Evolutionary conservation across 2,888 invertebrate genomes (phyloP).

Genomic region (Ectemnius continuus): DNA sequence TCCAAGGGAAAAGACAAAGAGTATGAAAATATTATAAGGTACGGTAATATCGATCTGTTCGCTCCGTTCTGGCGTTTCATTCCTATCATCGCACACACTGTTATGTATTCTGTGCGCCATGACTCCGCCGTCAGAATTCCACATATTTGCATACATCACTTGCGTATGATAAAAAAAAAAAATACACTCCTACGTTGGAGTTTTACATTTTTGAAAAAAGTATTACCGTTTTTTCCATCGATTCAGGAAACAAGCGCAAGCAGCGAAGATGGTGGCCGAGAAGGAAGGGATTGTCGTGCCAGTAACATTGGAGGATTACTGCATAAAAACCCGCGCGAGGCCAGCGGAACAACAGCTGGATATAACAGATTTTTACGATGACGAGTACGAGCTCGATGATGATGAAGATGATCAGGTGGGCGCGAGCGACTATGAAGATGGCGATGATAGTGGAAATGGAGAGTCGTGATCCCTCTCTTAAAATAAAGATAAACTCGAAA

Average conservation of each 20-base stretch:
- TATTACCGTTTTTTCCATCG: not conserved
- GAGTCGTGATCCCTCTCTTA: slow-evolving; percentile 87
- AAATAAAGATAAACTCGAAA: slow-evolving; percentile 45
- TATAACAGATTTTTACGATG: slow-evolving; percentile 97
- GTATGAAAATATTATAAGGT: slow-evolving; percentile 99
- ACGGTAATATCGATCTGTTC: slow-evolving; percentile 42
- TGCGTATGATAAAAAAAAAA: too few relatives aligned
- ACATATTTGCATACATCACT: too few relatives aligned
- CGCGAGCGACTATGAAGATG: slow-evolving; percentile 86
- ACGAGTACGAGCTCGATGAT: slow-evolving; percentile 91
- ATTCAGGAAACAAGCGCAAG: slow-evolving; percentile 96
- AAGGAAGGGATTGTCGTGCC: slow-evolving; percentile 98
- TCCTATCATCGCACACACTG: not conserved
- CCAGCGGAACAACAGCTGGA: slow-evolving; percentile 90
- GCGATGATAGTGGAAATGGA: slow-evolving; percentile 94
- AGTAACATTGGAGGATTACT: slow-evolving; percentile 98
- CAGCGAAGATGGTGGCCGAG: slow-evolving; percentile 96
- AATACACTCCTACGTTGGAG: too few relatives aligned
- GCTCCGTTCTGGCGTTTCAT: not conserved
- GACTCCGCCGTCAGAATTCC: too few relatives aligned
- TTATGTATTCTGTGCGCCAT: too few relatives aligned
- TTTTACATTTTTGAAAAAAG: too few relatives aligned
- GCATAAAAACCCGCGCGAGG: slow-evolving; percentile 95
- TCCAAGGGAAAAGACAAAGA: slow-evolving; percentile 99
- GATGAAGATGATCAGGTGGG: slow-evolving; percentile 83